Evolutionary conservation across 2,797 vertebrate species (phyloP).

Genomic region (Danio jaintianensis): DNA sequence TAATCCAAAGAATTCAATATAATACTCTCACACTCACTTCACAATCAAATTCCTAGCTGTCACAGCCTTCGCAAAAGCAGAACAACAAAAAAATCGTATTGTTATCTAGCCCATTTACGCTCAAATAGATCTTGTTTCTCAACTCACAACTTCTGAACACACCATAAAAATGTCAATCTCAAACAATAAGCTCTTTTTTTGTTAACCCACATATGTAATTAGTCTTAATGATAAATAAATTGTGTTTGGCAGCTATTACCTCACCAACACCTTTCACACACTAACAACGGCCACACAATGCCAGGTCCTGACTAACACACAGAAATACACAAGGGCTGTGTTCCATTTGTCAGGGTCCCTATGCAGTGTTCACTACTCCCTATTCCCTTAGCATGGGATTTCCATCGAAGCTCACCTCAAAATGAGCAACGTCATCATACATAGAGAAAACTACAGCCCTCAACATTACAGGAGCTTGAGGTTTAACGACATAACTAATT

Average conservation of each 20-base stretch:
- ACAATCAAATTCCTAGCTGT: constrained; percentile 34
- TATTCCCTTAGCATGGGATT: no score
- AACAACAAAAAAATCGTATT: constrained; percentile 15
- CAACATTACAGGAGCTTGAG: no score
- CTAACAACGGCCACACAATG: background rate
- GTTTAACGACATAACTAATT: no score
- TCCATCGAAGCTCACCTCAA: no score
- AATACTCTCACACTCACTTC: constrained; percentile 30
- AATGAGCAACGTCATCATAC: no score
- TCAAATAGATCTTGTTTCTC: background rate
- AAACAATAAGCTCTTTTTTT: constrained; percentile 29
- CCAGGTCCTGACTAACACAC: constrained; percentile 2
- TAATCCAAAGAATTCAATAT: constrained; percentile 21
- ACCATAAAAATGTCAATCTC: constrained; percentile 10
- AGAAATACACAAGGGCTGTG: background rate
- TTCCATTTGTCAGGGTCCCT: no score
- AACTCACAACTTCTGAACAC: background rate
- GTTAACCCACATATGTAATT: constrained; percentile 29
- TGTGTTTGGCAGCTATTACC: background rate
- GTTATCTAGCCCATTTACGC: constrained; percentile 23
- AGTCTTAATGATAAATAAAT: constrained; percentile 29
- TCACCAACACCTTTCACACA: constrained; percentile 17
- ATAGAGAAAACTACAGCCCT: no score
- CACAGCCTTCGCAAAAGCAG: constrained; percentile 16
- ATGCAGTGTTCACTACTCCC: no score